phyloP scores from a whole-genome alignment of 2,888 invertebrate species.

The Ormyrus labotus region DNA sequence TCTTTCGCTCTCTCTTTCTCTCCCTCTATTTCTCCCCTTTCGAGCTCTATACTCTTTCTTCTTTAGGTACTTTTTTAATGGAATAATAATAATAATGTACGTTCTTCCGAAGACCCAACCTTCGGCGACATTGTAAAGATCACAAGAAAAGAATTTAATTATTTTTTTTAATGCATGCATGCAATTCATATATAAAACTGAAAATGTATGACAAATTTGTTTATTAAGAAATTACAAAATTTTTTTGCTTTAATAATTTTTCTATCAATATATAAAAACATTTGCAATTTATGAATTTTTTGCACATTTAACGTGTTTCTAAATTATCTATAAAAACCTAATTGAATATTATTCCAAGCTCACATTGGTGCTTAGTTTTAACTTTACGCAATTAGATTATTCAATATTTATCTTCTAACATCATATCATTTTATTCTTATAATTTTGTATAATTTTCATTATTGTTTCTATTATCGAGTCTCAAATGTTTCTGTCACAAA shows the following conservation, averaged over 20 bases:
- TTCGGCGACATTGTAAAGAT: constrained; percentile 27
- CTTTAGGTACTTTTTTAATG: constrained; percentile 40
- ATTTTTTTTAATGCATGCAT: constrained; percentile 6
- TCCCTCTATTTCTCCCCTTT: constrained; percentile 24
- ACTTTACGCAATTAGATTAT: constrained; percentile 36
- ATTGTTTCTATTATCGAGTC: constrained; percentile 39
- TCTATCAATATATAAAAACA: no score
- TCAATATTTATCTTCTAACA: constrained; percentile 32
- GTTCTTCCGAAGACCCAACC: constrained; percentile 36
- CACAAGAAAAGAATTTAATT: constrained; percentile 22
- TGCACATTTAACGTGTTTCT: not conserved
- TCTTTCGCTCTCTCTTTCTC: constrained; percentile 27
- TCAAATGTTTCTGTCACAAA: constrained; percentile 18
- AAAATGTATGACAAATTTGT: not conserved
- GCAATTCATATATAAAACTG: constrained; percentile 30
- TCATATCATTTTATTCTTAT: constrained; percentile 39
- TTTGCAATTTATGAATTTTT: no score
- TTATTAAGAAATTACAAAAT: not conserved
- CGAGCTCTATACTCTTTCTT: constrained; percentile 14
- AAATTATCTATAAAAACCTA: not conserved
- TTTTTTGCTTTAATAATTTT: not conserved
- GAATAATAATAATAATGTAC: constrained; percentile 32
- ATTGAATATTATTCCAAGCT: constrained; percentile 1
- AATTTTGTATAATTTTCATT: constrained; percentile 30
- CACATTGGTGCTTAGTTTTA: constrained; percentile 40